phyloP scores from a whole-genome alignment of 2,888 invertebrate species.

The Polyploca ridens region DNA sequence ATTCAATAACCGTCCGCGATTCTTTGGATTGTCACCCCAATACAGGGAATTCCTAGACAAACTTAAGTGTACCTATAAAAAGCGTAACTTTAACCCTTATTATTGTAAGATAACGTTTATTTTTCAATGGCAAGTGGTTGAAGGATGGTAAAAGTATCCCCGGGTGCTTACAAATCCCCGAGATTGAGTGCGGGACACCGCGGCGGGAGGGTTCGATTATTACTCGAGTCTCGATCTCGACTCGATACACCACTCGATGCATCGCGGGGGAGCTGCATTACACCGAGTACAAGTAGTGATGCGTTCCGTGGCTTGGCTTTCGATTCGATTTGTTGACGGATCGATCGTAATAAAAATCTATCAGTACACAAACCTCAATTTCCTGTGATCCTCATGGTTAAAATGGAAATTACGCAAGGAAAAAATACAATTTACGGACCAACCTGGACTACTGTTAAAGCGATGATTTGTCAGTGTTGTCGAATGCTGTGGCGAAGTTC shows the following conservation, averaged over 20 bases:
- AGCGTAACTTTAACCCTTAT: constrained; percentile 31
- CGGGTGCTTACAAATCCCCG: constrained; percentile 67
- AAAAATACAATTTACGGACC: too few relatives aligned
- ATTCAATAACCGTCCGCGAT: constrained; percentile 77
- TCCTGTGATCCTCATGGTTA: too few relatives aligned
- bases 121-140: constrained; percentile 37
- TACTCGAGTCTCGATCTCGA: constrained; percentile 72
- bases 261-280: constrained; percentile 71
- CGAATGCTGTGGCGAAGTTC: too few relatives aligned
- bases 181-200: constrained; percentile 76
- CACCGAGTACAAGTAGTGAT: constrained; percentile 42
- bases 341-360: constrained; percentile 37
- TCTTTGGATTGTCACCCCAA: constrained; percentile 78
- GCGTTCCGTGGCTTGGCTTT: constrained; percentile 45
- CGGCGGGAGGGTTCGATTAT: constrained; percentile 73
- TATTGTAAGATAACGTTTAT: constrained; percentile 37
- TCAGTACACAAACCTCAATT: too few relatives aligned
- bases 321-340: constrained; percentile 61
- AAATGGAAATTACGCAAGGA: too few relatives aligned
- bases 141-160: constrained; percentile 32
- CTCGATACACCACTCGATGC: constrained; percentile 77
- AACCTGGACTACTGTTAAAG: too few relatives aligned
- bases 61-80: constrained; percentile 21
- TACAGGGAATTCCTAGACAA: constrained; percentile 53
- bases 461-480: too few relatives aligned